These are phyloP conservation scores for Drosophila mayaguana DNA, from an alignment of 2,888 invertebrate genomes.

Conservation along the genomic window DNA sequence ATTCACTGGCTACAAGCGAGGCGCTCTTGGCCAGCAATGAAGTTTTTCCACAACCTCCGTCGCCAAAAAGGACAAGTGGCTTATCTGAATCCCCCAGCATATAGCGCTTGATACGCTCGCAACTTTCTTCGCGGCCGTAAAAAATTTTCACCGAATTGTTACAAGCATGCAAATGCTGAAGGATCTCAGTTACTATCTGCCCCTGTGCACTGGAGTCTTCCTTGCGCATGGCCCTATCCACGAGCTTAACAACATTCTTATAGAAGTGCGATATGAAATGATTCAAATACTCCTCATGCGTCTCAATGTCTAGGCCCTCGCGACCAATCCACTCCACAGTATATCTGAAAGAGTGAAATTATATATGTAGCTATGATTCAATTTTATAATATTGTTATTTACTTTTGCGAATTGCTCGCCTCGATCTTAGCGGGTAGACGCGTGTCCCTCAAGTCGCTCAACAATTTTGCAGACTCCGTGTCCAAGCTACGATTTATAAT, in stretches of 20 bases:
- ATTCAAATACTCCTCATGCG: slow-evolving; percentile 96
- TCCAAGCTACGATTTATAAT: slow-evolving; percentile 96
- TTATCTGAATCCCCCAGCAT: slow-evolving; percentile 94
- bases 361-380: neutral
- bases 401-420: slow-evolving; percentile 95
- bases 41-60: slow-evolving; percentile 98
- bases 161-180: slow-evolving; percentile 97
- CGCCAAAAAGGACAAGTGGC: slow-evolving; percentile 96
- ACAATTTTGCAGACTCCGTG: slow-evolving; percentile 94
- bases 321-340: slow-evolving; percentile 99
- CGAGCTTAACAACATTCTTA: slow-evolving; percentile 95
- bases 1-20: slow-evolving; percentile 90
- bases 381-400: slow-evolving; percentile 59
- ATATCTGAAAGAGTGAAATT: slow-evolving; percentile 87
- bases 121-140: slow-evolving; percentile 95
- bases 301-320: slow-evolving; percentile 96
- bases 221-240: slow-evolving; percentile 97
- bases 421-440: slow-evolving; percentile 95
- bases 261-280: slow-evolving; percentile 98
- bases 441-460: slow-evolving; percentile 95
- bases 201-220: slow-evolving; percentile 97
- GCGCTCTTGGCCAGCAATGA: slow-evolving; percentile 97
- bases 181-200: slow-evolving; percentile 96
- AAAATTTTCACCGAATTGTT: slow-evolving; percentile 97
- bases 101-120: slow-evolving; percentile 92